Conservation (phyloP, 2,797 vertebrate genomes). For the Pipistrellus nathusii region DNA sequence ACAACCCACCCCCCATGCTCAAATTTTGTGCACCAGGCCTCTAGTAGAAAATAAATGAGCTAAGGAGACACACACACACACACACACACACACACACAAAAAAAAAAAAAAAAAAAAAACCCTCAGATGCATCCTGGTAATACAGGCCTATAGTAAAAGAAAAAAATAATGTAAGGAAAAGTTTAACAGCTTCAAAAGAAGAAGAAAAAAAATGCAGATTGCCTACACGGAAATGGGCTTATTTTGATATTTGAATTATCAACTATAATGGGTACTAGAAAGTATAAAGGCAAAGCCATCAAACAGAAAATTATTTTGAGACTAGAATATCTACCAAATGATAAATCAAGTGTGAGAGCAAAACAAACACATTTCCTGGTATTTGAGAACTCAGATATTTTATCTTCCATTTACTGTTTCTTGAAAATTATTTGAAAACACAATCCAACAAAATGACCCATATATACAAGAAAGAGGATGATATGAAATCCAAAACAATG, state of each 20-base stretch:
- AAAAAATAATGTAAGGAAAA: neutral
- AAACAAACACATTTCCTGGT: neutral
- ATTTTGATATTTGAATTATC: neutral
- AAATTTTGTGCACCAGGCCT: too few species aligned
- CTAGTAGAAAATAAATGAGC: neutral
- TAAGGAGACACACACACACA: neutral
- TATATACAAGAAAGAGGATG: neutral
- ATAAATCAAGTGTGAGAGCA: neutral
- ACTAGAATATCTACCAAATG: neutral
- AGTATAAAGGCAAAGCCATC: neutral
- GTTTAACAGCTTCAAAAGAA: neutral
- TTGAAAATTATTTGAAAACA: constrained; percentile 2
- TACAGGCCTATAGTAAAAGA: too few species aligned
- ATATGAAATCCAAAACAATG: neutral
- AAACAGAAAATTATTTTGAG: neutral
- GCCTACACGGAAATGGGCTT: neutral
- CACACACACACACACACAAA: neutral
- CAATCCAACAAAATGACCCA: neutral
- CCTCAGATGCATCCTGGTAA: neutral
- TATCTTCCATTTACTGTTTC: neutral
- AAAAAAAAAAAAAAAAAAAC: too few species aligned
- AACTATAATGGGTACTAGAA: neutral
- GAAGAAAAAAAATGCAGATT: neutral
- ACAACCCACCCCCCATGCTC: too few species aligned
- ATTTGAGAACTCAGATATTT: neutral